Conservation (phyloP, 1,140 invertebrate species). For the Helicoverpa armigera region DNA sequence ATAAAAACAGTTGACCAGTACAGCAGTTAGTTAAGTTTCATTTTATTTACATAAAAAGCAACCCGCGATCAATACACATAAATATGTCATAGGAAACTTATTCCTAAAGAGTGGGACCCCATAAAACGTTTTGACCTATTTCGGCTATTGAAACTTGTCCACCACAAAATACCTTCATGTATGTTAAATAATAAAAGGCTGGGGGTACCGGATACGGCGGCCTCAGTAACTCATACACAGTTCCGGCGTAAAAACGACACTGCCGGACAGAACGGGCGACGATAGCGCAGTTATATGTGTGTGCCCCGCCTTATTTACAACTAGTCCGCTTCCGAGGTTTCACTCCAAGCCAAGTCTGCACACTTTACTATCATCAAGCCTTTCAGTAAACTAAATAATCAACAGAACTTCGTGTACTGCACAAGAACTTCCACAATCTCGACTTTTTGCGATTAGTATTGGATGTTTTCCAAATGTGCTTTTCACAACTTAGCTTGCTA, state of each 20-base stretch:
- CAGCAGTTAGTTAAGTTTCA: no score
- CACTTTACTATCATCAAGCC: constrained; percentile 33
- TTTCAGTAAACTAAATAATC: constrained; percentile 22
- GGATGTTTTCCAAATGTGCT: no score
- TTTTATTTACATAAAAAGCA: neutral
- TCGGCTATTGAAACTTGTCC: constrained; percentile 45
- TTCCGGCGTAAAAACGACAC: constrained; percentile 73
- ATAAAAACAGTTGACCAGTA: no score
- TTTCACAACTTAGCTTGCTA: no score
- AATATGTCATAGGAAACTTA: neutral
- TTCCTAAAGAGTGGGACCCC: neutral
- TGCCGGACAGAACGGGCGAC: constrained; percentile 59
- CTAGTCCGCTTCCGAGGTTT: constrained; percentile 58
- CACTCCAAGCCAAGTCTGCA: constrained; percentile 41
- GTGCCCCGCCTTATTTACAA: constrained; percentile 63
- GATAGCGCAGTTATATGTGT: constrained; percentile 62
- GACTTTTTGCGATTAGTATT: no score
- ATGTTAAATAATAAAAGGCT: constrained; percentile 57
- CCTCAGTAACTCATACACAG: constrained; percentile 74
- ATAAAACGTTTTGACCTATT: constrained; percentile 40
- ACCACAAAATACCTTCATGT: constrained; percentile 50
- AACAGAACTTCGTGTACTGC: neutral
- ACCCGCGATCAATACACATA: neutral
- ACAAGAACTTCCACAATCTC: constrained; percentile 11
- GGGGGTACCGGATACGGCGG: constrained; percentile 62